Evolutionary conservation across 2,113 vertebrate genomes (phyloP).

Genomic region (Xenus cinereus): DNA sequence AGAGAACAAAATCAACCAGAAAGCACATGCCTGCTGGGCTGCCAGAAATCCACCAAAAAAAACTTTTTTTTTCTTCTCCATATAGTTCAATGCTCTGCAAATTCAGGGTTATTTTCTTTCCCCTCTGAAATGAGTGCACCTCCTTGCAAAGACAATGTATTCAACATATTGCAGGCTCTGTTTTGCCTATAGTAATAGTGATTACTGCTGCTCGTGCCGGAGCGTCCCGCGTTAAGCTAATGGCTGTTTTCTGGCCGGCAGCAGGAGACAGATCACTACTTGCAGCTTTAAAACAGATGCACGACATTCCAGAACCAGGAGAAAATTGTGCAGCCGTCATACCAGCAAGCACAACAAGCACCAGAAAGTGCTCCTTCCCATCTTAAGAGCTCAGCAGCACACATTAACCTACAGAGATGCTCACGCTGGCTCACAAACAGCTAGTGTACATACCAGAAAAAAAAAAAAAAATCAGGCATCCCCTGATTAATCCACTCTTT

Average conservation of each 20-base stretch:
- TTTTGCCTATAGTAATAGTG: neutral
- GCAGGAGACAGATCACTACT: conserved; percentile 9
- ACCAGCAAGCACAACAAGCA: conserved; percentile 21
- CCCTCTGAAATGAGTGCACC: neutral
- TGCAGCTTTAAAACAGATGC: conserved; percentile 61
- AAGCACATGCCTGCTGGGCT: neutral
- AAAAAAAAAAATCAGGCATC: neutral
- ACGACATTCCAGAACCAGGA: neutral
- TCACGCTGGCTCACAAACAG: neutral
- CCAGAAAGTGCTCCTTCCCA: neutral
- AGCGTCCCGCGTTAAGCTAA: neutral
- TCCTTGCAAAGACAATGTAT: neutral
- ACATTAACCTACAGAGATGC: neutral
- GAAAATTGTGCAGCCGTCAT: conserved; percentile 18
- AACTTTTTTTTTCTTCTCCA: neutral
- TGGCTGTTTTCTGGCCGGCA: conserved; percentile 15
- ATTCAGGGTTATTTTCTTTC: neutral
- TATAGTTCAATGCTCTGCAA: neutral
- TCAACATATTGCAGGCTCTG: neutral
- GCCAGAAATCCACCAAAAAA: neutral
- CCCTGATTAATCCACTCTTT: neutral
- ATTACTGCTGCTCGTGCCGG: neutral
- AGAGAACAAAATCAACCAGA: neutral
- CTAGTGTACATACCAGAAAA: neutral
- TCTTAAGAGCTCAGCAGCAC: conserved; percentile 4